A percentile compares a stretch with the other conserved stretches of the same genome.
phyloP scores from a whole-genome alignment of 35 echinoderm and acorn worm genomes.

The Anneissia japonica region DNA sequence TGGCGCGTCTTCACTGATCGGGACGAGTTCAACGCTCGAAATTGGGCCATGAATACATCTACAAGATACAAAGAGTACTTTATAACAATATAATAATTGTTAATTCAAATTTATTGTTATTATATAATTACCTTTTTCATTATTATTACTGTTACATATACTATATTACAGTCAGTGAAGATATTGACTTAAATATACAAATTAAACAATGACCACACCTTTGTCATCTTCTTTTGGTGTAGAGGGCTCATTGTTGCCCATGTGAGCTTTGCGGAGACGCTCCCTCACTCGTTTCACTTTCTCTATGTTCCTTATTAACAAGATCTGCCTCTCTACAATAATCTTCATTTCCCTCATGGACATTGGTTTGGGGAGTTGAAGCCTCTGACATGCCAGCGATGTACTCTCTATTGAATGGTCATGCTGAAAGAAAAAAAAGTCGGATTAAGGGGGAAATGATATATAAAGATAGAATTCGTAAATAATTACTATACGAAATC shows the following conservation, averaged over 20 bases:
- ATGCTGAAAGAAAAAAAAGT: not conserved
- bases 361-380: constrained; percentile 76
- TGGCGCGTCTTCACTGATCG: constrained; percentile 93
- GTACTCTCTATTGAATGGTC: not conserved
- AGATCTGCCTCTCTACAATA: constrained; percentile 59
- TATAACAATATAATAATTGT: too few species aligned
- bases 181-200: too few species aligned
- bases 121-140: too few species aligned
- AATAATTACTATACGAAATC: too few species aligned
- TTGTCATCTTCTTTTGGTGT: not conserved
- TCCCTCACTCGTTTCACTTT: constrained; percentile 75
- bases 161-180: too few species aligned
- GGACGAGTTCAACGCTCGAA: constrained; percentile 88
- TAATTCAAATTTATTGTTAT: too few species aligned
- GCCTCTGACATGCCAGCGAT: not conserved
- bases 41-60: constrained; percentile 99
- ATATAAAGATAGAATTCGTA: too few species aligned
- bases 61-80: not conserved
- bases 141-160: too few species aligned
- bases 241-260: not conserved
- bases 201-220: not conserved
- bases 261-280: constrained; percentile 32
- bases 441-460: too few species aligned
- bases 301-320: constrained; percentile 92
- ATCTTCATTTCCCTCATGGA: constrained; percentile 90